Base-by-base conservation (phyloP, 92 coral and sea anemone genomes). In the Desmophyllum pertusum region DNA sequence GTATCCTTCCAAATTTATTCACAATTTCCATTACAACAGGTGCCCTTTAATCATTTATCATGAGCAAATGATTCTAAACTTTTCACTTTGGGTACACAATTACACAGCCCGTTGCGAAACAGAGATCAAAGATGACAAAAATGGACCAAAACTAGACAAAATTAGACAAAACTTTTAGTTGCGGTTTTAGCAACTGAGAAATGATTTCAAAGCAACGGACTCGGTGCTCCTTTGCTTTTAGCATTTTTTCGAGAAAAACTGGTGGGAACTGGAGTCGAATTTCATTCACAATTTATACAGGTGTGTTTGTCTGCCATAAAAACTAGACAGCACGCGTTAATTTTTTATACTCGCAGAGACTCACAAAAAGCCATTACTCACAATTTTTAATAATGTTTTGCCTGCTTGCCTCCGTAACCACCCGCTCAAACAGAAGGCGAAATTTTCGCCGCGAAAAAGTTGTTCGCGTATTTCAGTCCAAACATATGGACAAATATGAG, bases 291-390 rank as follows among this genome's bases (percentile, higher is more conserved):
- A 94, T 89, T 89, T 92, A 94, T 92, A 94, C 95, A 88, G 88
- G 88, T 84, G 95, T 92, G 91, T 94, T 89, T 94, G 93, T 79
- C 95, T 92, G 93, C 90, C 95, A 50, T 68, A 94, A 94, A 94
- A 89, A 89, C 95, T 93, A 94, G 98, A 94, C 97, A 88, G 90
- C 90, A 76, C 83, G 88, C 99, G 99, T 97, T 97, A 97, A 97
- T 97, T 94, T 97, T 97, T 97, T 94, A 97, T 97, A 93, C 95
- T 94, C 83, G 75, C 89, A 87, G 87, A 85, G 89, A 83, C 88
- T 83, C 94, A 89, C 97, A 93, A 93, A 94, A 93, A 91, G 92
- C 98, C 97, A 89, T 89, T 94, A 94, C 93, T 93, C 96, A 91
- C 98, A 94, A 92, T 92, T 95, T 94, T 94, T 96, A 94, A 90